Evolutionary conservation across 2,888 invertebrate genomes (phyloP), one percentile per base, ranked within the genome.

Genomic region (Metacarcinus magister): DNA sequence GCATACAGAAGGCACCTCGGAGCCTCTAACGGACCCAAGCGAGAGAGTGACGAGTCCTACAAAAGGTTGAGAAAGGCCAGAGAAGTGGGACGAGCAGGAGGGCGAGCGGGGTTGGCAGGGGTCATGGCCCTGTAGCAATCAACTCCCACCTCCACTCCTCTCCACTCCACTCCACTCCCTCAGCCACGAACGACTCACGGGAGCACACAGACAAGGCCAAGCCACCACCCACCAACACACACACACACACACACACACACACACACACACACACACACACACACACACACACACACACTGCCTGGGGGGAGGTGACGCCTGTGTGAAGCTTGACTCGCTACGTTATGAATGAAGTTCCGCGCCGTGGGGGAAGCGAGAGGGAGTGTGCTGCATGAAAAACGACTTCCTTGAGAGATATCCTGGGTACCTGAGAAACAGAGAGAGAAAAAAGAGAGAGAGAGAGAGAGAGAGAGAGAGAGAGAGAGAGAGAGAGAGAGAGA

Each of bases 401-500:
- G 13, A 48, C 46, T 48, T 23, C 32, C 28, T 82, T 8, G 10
- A 82, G 32, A 82, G 82, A 28, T 82, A 32, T 28, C 82, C 32
- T 82, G 28, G 32, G 10, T 28, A 82, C 46, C n/a, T n/a, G 46
- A 32, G 23, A 46, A 48, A 28, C 16, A 13, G 13, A 3, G 54
- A 0, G n/a, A n/a, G 23, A 67, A n/a, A n/a, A 67, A n/a, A 8
- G 67, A 16, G 7, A 19, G 23, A 60, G 54, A 54, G 39, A 28
- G 32, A 54, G 54, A 54, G 39, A 48, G 54, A 93, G 93, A 54
- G 48, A 54, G 93, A 67, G 39, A 54, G 93, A 43, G 23, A 39
- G 67, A 39, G 60, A 39, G 28, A 43, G 93, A 39, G 32, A 32
- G 93, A 60, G 60, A 39, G 32, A 16, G 16, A 39, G 54, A 60